Evolutionary conservation across 2,888 invertebrate genomes (phyloP), one percentile per base, ranked within the genome.

Genomic region (Antitype chi): DNA sequence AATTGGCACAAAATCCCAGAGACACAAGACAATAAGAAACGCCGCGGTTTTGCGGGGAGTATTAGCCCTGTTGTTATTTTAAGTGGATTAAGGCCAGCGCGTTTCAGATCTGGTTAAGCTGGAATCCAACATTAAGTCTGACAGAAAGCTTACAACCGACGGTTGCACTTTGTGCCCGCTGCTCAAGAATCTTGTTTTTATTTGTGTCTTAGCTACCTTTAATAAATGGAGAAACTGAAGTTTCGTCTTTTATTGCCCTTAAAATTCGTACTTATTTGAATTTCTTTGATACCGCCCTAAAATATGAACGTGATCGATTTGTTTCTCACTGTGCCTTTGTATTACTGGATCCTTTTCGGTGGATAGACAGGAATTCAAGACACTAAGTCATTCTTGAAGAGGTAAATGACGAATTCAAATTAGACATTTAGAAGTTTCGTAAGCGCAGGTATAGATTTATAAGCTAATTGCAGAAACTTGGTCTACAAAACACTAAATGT

Each of bases 11-110:
- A 93, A 93, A 93, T 94, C 92, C 93, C 91, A 87, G 88, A 86
- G 87, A 92, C 90, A 91, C 92, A 91, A 93, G 89, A 91, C 93
- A 92, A 93, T 94, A 94, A 94, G 94, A 93, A 94, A 93, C 89
- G 89, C 84, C 85, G 88, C 86, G 90, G 89, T 91, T 89, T 87
- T 89, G 89, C 89, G 86, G 91, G 90, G 90, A 86, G 93, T 94
- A 93, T 94, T 94, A 95, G 94, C 93, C 91, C 90, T 88, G 94
- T 92, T 95, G 95, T 96, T 96, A 95, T 95, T 96, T 94, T 96
- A 96, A 96, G 94, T 95, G 96, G 96, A 96, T 96, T 96, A 96
- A 92, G 95, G 93, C 91, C 93, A 94, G 94, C 94, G 94, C 95
- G 93, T 95, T 95, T 95, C 94, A 95, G 94, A 94, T 94, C 96